phyloP scores from a whole-genome alignment of 2,113 vertebrate genomes.

The Genyomyrus donnyi region DNA sequence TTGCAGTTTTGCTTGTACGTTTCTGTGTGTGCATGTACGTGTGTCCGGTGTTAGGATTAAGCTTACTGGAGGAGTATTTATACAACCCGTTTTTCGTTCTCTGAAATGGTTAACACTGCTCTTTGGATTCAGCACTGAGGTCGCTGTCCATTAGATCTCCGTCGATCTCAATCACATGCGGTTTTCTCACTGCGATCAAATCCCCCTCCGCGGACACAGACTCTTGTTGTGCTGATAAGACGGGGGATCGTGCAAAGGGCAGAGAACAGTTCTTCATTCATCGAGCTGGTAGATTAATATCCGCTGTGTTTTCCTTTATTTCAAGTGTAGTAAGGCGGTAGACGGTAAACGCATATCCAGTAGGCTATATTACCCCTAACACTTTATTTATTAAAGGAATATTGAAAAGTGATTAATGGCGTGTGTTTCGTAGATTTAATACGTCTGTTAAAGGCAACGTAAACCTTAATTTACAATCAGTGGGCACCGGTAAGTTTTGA shows the following conservation, averaged over 20 bases:
- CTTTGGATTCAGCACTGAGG: neutral
- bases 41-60: neutral
- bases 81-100: neutral
- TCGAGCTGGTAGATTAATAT: neutral
- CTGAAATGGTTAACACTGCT: neutral
- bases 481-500: neutral
- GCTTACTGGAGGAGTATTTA: neutral
- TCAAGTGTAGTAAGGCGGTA: neutral
- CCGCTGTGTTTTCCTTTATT: neutral
- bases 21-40: neutral
- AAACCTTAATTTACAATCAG: neutral
- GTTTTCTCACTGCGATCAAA: neutral
- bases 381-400: neutral
- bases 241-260: neutral
- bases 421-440: neutral
- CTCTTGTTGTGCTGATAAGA: neutral
- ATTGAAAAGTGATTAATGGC: neutral
- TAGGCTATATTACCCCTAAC: neutral
- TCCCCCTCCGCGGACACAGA: neutral
- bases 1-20: neutral
- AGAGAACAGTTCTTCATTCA: neutral
- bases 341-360: neutral
- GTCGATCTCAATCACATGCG: conserved; percentile 4
- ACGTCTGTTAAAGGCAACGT: neutral
- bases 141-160: conserved; percentile 7